Percentiles rank a stretch among this genome's conserved stretches.
These are phyloP conservation scores for Cephus runcator DNA, from an alignment of 2,888 invertebrate species.

Conservation along the genomic window DNA sequence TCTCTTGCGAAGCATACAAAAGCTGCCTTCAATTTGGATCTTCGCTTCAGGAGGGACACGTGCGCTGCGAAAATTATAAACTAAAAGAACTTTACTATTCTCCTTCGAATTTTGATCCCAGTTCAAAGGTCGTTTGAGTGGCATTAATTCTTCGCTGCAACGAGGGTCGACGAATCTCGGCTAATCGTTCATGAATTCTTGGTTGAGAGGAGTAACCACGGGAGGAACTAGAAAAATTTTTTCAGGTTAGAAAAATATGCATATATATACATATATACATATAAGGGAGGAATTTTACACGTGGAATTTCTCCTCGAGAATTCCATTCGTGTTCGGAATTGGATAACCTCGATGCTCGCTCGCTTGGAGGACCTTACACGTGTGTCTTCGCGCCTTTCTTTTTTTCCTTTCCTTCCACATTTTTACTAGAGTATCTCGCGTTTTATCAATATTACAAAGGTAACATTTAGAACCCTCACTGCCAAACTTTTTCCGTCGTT, in stretches of 20 bases:
- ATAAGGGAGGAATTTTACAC: background rate
- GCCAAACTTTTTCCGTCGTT: constrained; percentile 29
- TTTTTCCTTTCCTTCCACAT: background rate
- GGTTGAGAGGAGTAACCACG: background rate
- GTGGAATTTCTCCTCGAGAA: background rate
- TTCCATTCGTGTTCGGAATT: background rate
- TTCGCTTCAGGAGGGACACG: background rate
- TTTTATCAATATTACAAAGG: constrained; percentile 1
- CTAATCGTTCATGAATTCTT: background rate
- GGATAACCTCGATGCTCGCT: background rate
- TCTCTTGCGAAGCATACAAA: background rate
- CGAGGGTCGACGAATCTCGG: background rate
- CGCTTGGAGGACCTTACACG: background rate
- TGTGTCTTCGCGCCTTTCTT: background rate
- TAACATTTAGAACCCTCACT: constrained; percentile 30
- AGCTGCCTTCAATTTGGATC: background rate
- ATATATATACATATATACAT: background rate
- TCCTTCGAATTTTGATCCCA: constrained; percentile 8
- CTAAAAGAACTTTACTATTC: background rate
- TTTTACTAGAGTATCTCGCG: background rate
- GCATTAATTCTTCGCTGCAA: background rate
- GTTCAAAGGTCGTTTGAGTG: background rate
- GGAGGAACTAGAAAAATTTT: background rate
- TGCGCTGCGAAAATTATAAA: background rate
- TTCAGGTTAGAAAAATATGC: background rate